Base-by-base conservation (phyloP, 2,888 invertebrate species). In the Polydrusus pterygomalis region DNA sequence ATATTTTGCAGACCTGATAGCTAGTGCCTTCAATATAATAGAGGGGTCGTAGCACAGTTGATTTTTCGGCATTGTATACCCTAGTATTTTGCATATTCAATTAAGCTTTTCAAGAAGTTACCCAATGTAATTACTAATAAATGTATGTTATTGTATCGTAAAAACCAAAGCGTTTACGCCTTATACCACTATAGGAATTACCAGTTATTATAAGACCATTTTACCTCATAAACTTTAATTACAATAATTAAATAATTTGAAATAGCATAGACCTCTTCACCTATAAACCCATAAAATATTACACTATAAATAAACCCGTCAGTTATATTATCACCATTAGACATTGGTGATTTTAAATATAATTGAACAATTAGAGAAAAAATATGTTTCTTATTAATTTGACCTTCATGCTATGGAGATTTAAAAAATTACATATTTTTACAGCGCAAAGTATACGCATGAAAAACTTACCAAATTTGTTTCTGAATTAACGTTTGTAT, bases 351-450 rank as follows among this genome's bases (percentile, higher is more conserved):
- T 8, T 43, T 58, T 34, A 38, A 34, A 58, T 34, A 38, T 38
- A 58, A 38, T 15, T 38, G 38, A 38, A 38, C 34, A 58, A 58
- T 58, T 58, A 17, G 34, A 38, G 58, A 25, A 17, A 58, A 51
- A 58, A 58, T 25, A 56, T 15, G 15, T 1, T 15, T 58, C 15
- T 17, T 58, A 38, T 58, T 58, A 38, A 17, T 43, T 38, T 34
- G 58, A 17, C 58, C 58, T 58, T 58, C 58, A 58, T 38, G 58
- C 34, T 58, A 9, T 58, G 30, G n/a, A 56, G 38, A 58, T 58
- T 58, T 58, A 34, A 15, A 11, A 58, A 58, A 58, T 58, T 58
- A 58, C n/a, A 38, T 58, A n/a, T 30, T 30, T 56, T 56, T 30
- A 51, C 10, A 51, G 51, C 11, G 25, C 10, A 51, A 20, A 13